Conservation (phyloP, 2,888 invertebrate genomes). For the Ornithoptera alexandrae region DNA sequence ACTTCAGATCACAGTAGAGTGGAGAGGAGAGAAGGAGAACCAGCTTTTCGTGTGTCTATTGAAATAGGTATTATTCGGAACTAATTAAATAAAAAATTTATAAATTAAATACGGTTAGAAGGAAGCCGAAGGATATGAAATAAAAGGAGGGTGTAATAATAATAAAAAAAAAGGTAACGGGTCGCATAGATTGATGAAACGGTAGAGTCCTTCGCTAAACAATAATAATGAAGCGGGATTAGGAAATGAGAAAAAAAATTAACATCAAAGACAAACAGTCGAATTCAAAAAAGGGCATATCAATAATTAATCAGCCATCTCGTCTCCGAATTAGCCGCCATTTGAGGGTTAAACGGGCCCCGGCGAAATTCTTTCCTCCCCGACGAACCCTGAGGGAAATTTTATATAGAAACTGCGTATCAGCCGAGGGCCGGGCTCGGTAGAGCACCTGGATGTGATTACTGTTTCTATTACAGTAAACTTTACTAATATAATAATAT, state of each 20-base stretch:
- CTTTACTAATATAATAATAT: too few species aligned
- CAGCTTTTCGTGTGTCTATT: too few species aligned
- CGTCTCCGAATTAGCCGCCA: constrained; percentile 71
- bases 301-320: constrained; percentile 76
- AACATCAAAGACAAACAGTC: constrained; percentile 71
- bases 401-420: constrained; percentile 71
- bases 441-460: constrained; percentile 41
- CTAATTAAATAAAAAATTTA: too few species aligned
- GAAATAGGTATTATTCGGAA: too few species aligned
- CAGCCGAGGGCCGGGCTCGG: constrained; percentile 46
- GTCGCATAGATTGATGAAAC: too few species aligned
- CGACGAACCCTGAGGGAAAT: constrained; percentile 71
- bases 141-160: too few species aligned
- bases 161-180: too few species aligned
- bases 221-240: constrained; percentile 48
- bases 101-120: too few species aligned
- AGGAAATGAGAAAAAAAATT: constrained; percentile 52
- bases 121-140: too few species aligned
- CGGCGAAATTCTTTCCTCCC: constrained; percentile 55
- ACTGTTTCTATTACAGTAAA: not conserved
- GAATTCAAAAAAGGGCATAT: constrained; percentile 61
- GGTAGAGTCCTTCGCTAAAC: constrained; percentile 50
- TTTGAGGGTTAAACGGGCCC: constrained; percentile 69
- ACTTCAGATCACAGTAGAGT: too few species aligned
- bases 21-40: too few species aligned